Percentiles rank a stretch among this genome's conserved stretches.
Conservation (phyloP, 2,888 invertebrate species). For the Cheilosia variabilis region DNA sequence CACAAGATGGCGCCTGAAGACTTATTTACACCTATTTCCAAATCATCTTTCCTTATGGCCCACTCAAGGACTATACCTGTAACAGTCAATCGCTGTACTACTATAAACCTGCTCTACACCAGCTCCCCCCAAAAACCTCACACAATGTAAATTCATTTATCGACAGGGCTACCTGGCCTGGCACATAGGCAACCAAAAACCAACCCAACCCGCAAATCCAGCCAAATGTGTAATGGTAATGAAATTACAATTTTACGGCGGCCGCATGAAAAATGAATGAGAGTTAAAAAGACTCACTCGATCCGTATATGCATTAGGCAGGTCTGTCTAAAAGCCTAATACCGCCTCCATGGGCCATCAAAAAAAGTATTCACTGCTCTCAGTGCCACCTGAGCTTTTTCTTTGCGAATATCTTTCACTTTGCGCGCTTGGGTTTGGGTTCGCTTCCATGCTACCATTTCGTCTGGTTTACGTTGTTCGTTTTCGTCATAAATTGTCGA, state of each 20-base stretch:
- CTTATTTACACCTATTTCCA: too few relatives aligned
- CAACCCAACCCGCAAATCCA: conserved; percentile 9
- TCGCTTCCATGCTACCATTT: not conserved
- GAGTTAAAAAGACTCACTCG: conserved; percentile 59
- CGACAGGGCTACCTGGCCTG: not conserved
- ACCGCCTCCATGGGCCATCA: conserved; percentile 43
- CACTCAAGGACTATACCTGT: too few relatives aligned
- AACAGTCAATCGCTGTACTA: too few relatives aligned
- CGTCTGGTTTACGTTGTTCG: not conserved
- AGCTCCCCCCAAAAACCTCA: too few relatives aligned
- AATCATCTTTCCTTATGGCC: too few relatives aligned
- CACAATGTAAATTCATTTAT: conserved; percentile 17
- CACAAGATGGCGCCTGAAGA: too few relatives aligned
- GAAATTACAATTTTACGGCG: conserved; percentile 65
- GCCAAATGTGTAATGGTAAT: conserved; percentile 62
- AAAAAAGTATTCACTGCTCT: conserved; percentile 55
- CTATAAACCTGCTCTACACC: too few relatives aligned
- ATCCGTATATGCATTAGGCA: conserved; percentile 49
- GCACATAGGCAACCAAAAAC: not conserved
- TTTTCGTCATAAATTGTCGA: conserved; percentile 55
- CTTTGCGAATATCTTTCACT: conserved; percentile 14
- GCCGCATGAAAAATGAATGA: conserved; percentile 63
- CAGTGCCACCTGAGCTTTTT: conserved; percentile 56
- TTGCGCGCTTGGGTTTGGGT: not conserved
- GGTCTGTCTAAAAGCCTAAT: conserved; percentile 50